These are phyloP conservation scores for Synaphobranchus kaupii DNA, from an alignment of 2,797 vertebrate species.

Conservation along the genomic window DNA sequence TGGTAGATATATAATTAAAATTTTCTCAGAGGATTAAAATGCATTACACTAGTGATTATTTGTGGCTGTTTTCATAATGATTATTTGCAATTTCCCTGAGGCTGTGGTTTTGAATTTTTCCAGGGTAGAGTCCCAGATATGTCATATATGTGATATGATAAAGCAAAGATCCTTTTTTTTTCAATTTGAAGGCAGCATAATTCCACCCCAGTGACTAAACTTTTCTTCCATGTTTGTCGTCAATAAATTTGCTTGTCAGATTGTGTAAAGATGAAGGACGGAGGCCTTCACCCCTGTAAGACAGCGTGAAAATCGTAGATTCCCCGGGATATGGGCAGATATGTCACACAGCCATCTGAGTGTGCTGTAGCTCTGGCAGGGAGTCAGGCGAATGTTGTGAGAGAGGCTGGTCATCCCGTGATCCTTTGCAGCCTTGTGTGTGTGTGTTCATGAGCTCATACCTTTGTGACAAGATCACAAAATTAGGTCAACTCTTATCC, in stretches of 20 bases:
- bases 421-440: slow-evolving; percentile 37
- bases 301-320: slow-evolving; percentile 14
- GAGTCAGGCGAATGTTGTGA: not conserved
- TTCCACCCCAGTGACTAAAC: slow-evolving; percentile 39
- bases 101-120: slow-evolving; percentile 27
- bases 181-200: slow-evolving; percentile 36
- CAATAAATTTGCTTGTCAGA: slow-evolving; percentile 47
- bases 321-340: slow-evolving; percentile 29
- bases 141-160: slow-evolving; percentile 41
- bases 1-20: not conserved
- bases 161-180: slow-evolving; percentile 38
- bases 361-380: not conserved
- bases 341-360: slow-evolving; percentile 20
- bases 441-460: not conserved
- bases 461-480: not conserved
- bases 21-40: not conserved
- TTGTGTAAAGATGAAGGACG: slow-evolving; percentile 41
- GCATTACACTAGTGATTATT: not conserved
- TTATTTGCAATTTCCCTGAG: slow-evolving; percentile 29
- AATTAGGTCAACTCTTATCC: not conserved
- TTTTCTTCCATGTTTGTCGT: slow-evolving; percentile 32
- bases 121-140: slow-evolving; percentile 45
- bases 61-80: slow-evolving; percentile 32
- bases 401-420: not conserved
- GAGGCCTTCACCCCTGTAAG: not conserved